Evolutionary conservation across 2,113 vertebrate genomes (phyloP).

Genomic region (Trogon melanurus): DNA sequence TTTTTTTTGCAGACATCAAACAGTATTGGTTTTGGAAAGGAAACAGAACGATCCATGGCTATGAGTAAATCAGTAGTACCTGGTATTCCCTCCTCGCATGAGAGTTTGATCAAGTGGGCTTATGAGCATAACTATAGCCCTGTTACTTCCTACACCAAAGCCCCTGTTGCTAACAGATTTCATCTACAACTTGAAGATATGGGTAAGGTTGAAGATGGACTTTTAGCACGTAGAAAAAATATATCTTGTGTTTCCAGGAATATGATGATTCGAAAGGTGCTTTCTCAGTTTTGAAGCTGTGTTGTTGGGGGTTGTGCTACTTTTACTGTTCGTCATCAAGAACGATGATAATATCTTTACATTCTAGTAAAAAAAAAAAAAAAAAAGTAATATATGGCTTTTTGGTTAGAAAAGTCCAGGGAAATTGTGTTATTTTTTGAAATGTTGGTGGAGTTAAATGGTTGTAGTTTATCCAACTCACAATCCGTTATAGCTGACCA

Average conservation of each 20-base stretch:
- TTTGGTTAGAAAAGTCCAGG: background rate
- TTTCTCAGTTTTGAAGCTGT: background rate
- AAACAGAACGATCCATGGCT: conserved; percentile 75
- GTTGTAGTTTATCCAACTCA: background rate
- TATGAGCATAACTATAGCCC: conserved; percentile 79
- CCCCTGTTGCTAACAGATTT: conserved; percentile 90
- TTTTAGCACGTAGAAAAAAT: background rate
- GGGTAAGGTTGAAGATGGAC: conserved; percentile 75
- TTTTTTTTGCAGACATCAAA: conserved; percentile 84
- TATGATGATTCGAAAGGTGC: background rate
- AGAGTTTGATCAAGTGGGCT: conserved; percentile 89
- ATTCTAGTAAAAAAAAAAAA: background rate
- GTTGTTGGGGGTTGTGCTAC: background rate
- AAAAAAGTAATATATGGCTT: background rate
- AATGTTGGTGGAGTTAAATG: background rate
- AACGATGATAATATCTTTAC: background rate
- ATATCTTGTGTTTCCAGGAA: background rate
- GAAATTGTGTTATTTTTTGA: background rate
- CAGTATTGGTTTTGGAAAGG: conserved; percentile 84
- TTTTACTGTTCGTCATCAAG: background rate
- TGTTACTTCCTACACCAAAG: conserved; percentile 90
- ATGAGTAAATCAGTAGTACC: conserved; percentile 76
- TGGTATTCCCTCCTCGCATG: conserved; percentile 82
- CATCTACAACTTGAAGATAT: conserved; percentile 83
- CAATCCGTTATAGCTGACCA: background rate